Evolutionary conservation across 2,113 vertebrate genomes (phyloP), one percentile per base, ranked within the genome.

Genomic region (Rhombomys opimus): DNA sequence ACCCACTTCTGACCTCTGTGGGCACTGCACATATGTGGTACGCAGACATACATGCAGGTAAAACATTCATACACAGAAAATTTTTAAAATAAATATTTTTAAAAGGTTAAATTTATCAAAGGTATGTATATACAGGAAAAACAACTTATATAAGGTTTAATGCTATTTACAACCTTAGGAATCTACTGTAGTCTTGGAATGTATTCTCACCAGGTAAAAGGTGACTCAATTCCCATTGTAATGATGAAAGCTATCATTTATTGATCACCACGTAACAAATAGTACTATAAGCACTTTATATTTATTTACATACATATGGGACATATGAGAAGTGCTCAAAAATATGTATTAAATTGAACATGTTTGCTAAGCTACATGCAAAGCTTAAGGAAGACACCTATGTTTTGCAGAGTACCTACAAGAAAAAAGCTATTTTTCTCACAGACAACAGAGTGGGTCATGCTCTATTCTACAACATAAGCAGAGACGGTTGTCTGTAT

Each of bases 261-360:
- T 30, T 73, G 63, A 75, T 73, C 15, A 67, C 59, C 46, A 59
- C 9, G 46, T 67, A 38, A 46, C 54, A 91, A 92, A 89, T 46
- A 70, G 27, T 46, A 94, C 7, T 92, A 63, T 38, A 95, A 80
- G 76, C 59, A 95, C 27, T 87, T 92, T 70, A 38, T 22, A 78
- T 87, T 50, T 54, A 46, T 27, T 35, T 68, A 86, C 18, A 88
- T 18, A 72, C 11, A 72, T n/a, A 86, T 38, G 52, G 5, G 57
- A 61, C 20, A 61, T 41, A 35, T 0, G 72, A 57, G 18, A 89
- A 68, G 46, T 92, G 27, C n/a, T 77, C 76, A 59, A 63, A 90
- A 87, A 67, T 87, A 93, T 72, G 61, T 91, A 68, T 95, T 94
- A 61, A 84, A 72, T 20, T 91, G 52, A 67, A 93, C 81, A 70